A percentile compares a stretch with the other conserved stretches of the same genome.
Evolutionary conservation across 2,888 invertebrate genomes (phyloP).

Genomic region (Agrotis ipsilon): DNA sequence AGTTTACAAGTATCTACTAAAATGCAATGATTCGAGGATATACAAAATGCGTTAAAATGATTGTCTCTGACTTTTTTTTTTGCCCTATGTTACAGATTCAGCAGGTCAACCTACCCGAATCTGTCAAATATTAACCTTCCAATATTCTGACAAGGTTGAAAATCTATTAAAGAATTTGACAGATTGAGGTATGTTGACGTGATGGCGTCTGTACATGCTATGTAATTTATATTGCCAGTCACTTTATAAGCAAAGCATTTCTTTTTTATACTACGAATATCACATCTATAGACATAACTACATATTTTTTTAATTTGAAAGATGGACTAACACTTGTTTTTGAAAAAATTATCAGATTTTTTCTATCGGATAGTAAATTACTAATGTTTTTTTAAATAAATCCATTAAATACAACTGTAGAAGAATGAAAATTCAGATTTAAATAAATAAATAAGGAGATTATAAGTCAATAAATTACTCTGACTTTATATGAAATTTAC

Average conservation of each 20-base stretch:
- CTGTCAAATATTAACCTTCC: too few relatives aligned
- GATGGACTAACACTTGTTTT: not conserved
- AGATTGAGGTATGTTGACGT: too few relatives aligned
- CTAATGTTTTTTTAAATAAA: not conserved
- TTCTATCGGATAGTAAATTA: not conserved
- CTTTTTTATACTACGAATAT: constrained; percentile 15
- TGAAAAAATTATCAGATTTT: not conserved
- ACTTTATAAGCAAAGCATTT: constrained; percentile 13
- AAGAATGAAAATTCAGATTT: not conserved
- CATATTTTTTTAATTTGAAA: not conserved
- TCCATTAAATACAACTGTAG: not conserved
- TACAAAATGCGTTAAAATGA: constrained; percentile 34
- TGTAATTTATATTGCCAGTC: constrained; percentile 18
- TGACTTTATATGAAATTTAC: not conserved
- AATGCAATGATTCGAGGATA: constrained; percentile 40
- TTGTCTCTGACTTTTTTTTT: constrained; percentile 16
- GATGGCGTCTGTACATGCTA: not conserved
- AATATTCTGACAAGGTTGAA: too few relatives aligned
- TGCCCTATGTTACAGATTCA: too few relatives aligned
- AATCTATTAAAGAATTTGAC: too few relatives aligned
- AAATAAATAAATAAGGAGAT: too few relatives aligned
- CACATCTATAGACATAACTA: constrained; percentile 3
- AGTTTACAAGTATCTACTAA: constrained; percentile 16
- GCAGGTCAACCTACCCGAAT: too few relatives aligned
- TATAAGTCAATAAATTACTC: not conserved